Base-by-base conservation (phyloP, 2,888 invertebrate genomes). In the Diogma glabrata region DNA sequence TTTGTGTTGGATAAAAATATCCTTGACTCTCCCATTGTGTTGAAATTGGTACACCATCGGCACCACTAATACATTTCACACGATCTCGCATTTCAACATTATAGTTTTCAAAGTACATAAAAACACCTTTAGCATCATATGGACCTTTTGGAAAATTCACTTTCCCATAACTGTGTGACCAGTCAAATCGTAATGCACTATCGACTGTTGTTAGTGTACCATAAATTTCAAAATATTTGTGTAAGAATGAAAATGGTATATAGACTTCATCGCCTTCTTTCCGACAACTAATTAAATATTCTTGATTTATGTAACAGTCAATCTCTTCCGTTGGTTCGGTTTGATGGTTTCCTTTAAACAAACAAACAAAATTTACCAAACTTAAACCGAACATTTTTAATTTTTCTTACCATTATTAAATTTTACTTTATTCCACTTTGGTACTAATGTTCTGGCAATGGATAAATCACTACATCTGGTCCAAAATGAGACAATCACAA, bases 1-100 rank as follows among this genome's bases (percentile, higher is more conserved):
- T 95, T 73, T 99, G 97, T 2, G 95, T 97, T 0, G 97, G 95
- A 72, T 99, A 99, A 69, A 85, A 93, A 69, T 97, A 96, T 0
- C 97, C 97, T 55, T 82, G 81, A 28, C 87, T 84, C 60, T 93
- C 90, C 99, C 99, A 99, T 65, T 95, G 95, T 0, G 87, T 91
- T n/a, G 92, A 92, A 50, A 95, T 84, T 0, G 95, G 95, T 14
- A 95, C 93, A 61, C 95, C 95, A 64, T 93, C 90, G 12, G 80
- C 79, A 0, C 88, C 96, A 69, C 90, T 93, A 60, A 99, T 86
- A 68, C 95, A 96, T 69, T 95, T 93, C 1, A 99, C 97, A 52
- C 96, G 75, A 63, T 95, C 94, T 49, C 97, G 74, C 5, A 90
- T 67, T 63, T 97, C 97, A 1, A 99, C 97, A 68, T 95, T 96